Percentiles rank a stretch among this genome's conserved stretches.
These are phyloP conservation scores for Notoglanidium macrostoma DNA, from an alignment of 2,797 vertebrate species.

Conservation along the genomic window DNA sequence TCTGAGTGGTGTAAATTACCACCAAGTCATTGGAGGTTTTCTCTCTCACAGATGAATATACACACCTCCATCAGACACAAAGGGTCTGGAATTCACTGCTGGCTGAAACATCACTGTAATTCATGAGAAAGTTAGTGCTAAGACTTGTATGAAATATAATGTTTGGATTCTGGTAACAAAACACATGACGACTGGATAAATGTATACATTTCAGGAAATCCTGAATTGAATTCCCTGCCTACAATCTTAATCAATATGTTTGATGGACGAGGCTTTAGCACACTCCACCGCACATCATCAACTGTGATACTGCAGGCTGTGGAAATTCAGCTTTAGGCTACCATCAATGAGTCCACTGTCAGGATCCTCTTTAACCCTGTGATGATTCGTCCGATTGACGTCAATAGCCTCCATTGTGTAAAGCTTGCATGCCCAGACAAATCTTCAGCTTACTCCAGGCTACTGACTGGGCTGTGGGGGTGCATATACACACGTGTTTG, in stretches of 20 bases:
- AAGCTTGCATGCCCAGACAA: constrained; percentile 52
- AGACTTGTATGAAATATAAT: neutral
- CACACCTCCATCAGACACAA: constrained; percentile 7
- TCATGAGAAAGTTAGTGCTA: neutral
- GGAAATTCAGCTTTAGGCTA: constrained; percentile 24
- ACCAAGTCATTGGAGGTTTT: neutral
- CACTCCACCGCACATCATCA: constrained; percentile 4
- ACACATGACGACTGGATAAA: neutral
- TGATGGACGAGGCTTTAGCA: constrained; percentile 24
- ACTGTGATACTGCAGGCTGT: constrained; percentile 21
- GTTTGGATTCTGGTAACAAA: neutral
- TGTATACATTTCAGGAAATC: neutral
- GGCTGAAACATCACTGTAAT: neutral
- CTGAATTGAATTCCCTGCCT: neutral
- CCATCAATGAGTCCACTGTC: constrained; percentile 42
- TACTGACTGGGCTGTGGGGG: constrained; percentile 28
- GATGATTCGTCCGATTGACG: constrained; percentile 49
- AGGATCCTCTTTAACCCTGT: constrained; percentile 2
- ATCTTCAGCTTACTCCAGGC: constrained; percentile 51
- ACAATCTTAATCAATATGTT: neutral
- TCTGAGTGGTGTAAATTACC: constrained; percentile 2
- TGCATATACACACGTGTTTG: neutral
- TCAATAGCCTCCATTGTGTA: constrained; percentile 61
- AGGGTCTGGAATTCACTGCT: constrained; percentile 2
- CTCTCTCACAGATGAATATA: neutral